Percentiles rank a stretch among this genome's conserved stretches.
Conservation (phyloP, 2,113 vertebrate genomes). For the Crypturellus undulatus region DNA sequence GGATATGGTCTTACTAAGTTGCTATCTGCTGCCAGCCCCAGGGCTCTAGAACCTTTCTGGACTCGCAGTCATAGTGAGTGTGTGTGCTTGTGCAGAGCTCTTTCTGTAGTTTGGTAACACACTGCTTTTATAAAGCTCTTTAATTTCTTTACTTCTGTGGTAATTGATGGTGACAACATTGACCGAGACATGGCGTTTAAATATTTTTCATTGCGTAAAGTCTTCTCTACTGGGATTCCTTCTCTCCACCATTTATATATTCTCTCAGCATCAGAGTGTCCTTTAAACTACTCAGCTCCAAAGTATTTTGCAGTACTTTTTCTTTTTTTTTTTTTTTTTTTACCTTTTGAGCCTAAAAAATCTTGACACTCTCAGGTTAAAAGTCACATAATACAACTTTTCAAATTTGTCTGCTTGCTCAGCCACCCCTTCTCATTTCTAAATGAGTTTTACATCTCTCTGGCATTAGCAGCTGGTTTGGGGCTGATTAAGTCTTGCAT, state of each 20-base stretch:
- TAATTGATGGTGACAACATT: not conserved
- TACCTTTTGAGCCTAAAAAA: not conserved
- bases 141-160: not conserved
- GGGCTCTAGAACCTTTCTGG: not conserved
- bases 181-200: not conserved
- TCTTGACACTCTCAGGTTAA: not conserved
- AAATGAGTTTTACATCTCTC: constrained; percentile 64
- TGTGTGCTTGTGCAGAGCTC: not conserved
- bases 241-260: not conserved
- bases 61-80: not conserved
- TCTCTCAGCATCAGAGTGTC: not conserved
- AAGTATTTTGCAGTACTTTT: not conserved
- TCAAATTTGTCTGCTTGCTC: constrained; percentile 62
- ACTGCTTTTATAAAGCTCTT: not conserved
- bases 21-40: not conserved
- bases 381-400: constrained; percentile 23
- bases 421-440: constrained; percentile 58
- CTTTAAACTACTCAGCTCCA: not conserved
- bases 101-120: not conserved
- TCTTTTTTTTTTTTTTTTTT: not conserved
- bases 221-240: not conserved
- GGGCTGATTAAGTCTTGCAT: constrained; percentile 65
- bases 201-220: not conserved
- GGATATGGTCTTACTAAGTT: not conserved
- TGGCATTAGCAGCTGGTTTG: constrained; percentile 41